Percentiles rank a stretch among this genome's conserved stretches.
phyloP scores from a whole-genome alignment of 1,140 invertebrate species.

The Drosophila pseudoobscura region DNA sequence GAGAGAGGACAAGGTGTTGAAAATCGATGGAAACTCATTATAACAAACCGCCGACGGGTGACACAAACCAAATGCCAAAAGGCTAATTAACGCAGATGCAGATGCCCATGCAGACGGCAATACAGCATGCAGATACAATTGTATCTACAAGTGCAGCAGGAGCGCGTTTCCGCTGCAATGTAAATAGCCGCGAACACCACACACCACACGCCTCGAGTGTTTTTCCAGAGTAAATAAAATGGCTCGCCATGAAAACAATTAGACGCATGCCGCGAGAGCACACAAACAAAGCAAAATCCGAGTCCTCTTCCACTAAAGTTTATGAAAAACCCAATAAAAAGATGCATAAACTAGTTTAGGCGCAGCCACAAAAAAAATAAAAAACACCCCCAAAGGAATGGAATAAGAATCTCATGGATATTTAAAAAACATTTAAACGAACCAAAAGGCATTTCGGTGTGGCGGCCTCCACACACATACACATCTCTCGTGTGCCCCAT shows the following conservation, averaged over 20 bases:
- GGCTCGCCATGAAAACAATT: conserved; percentile 60
- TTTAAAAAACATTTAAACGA: conserved; percentile 71
- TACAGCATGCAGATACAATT: conserved; percentile 5
- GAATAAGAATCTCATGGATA: conserved; percentile 17
- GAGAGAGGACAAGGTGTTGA: conserved; percentile 56
- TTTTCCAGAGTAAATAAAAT: conserved; percentile 71
- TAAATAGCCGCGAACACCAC: conserved; percentile 26
- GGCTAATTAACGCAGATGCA: conserved; percentile 61
- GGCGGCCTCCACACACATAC: conserved; percentile 9
- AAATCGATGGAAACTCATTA: conserved; percentile 73
- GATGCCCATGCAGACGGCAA: conserved; percentile 4
- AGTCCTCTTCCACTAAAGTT: conserved; percentile 7
- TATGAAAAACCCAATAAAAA: conserved; percentile 70
- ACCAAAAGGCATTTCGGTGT: conserved; percentile 7
- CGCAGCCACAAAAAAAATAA: not conserved
- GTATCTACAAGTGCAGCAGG: conserved; percentile 31
- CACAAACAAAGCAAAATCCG: conserved; percentile 43
- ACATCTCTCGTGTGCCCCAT: conserved; percentile 59
- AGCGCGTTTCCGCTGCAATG: conserved; percentile 47
- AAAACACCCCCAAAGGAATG: not conserved
- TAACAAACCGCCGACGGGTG: conserved; percentile 65
- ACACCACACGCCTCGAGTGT: conserved; percentile 7
- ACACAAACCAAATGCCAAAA: conserved; percentile 73
- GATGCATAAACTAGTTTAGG: conserved; percentile 62
- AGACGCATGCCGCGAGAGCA: conserved; percentile 56